Conservation (phyloP, 1,140 invertebrate genomes). For the Drosophila ercepeae region DNA sequence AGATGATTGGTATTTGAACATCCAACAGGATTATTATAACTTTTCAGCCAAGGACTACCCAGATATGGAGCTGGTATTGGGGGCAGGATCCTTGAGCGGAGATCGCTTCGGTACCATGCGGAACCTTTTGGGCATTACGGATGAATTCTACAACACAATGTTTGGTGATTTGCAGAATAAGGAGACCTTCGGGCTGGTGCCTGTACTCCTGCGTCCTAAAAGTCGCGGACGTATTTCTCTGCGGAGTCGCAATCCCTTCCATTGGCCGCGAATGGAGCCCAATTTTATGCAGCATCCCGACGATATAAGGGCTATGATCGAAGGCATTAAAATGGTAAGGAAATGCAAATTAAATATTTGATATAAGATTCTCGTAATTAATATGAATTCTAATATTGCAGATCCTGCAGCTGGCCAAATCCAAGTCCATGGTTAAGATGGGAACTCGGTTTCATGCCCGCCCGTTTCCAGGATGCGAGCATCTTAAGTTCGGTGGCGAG, state of each 20-base stretch:
- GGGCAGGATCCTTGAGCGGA: conserved; percentile 88
- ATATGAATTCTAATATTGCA: conserved; percentile 48
- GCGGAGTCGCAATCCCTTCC: conserved; percentile 88
- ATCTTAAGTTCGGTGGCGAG: conserved; percentile 86
- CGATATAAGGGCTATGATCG: conserved; percentile 88
- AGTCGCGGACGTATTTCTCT: conserved; percentile 89
- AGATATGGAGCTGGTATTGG: conserved; percentile 91
- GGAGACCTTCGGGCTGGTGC: conserved; percentile 87
- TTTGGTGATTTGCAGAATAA: conserved; percentile 84
- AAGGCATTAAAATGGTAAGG: conserved; percentile 89
- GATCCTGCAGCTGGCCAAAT: conserved; percentile 86
- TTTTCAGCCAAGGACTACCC: conserved; percentile 84
- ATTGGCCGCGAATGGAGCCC: conserved; percentile 90
- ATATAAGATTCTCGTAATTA: neutral
- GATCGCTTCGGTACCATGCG: conserved; percentile 89
- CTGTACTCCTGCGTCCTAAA: conserved; percentile 89
- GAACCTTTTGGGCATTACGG: conserved; percentile 86
- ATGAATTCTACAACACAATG: conserved; percentile 86
- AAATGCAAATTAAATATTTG: neutral
- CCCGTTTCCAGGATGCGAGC: conserved; percentile 88
- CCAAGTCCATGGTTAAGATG: conserved; percentile 86
- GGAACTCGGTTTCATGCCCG: conserved; percentile 87
- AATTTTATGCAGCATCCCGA: conserved; percentile 90
- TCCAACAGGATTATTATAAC: too few relatives aligned
- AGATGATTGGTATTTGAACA: too few relatives aligned